Evolutionary conservation across 2,113 vertebrate genomes (phyloP).

Genomic region (Eublepharis macularius): DNA sequence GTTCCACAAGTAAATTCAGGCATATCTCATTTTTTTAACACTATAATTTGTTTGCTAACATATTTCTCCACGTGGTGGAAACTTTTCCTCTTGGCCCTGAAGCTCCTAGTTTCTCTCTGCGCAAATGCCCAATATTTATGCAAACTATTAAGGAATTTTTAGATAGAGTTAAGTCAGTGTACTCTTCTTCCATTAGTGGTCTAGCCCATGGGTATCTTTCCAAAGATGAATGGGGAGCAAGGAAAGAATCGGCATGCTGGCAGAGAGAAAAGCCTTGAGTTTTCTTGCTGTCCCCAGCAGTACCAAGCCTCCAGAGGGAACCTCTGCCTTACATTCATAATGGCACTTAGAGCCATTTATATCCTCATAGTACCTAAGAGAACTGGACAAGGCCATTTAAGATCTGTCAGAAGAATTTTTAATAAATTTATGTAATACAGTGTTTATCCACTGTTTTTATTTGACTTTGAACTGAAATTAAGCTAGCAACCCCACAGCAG

Average conservation of each 20-base stretch:
- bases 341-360: background rate
- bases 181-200: slow-evolving; percentile 55
- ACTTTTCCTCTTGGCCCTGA: background rate
- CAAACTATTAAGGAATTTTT: slow-evolving; percentile 41
- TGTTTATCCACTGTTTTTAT: slow-evolving; percentile 22
- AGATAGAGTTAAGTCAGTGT: slow-evolving; percentile 30
- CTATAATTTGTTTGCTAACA: background rate
- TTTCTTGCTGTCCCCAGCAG: slow-evolving; percentile 38
- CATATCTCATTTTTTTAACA: background rate
- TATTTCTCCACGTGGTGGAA: background rate
- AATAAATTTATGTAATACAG: background rate
- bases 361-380: fast-evolving
- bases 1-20: background rate
- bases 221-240: background rate
- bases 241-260: slow-evolving; percentile 23
- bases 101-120: background rate
- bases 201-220: slow-evolving; percentile 56
- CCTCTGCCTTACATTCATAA: slow-evolving; percentile 17
- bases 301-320: slow-evolving; percentile 51
- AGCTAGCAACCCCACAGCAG: background rate
- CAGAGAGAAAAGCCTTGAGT: slow-evolving; percentile 23
- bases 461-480: slow-evolving; percentile 25
- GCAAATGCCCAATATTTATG: background rate
- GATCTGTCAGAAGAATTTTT: slow-evolving; percentile 13
- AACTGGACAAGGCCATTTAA: background rate